Evolutionary conservation across 2,888 invertebrate genomes (phyloP).

Genomic region (Cheilosia vulpina): DNA sequence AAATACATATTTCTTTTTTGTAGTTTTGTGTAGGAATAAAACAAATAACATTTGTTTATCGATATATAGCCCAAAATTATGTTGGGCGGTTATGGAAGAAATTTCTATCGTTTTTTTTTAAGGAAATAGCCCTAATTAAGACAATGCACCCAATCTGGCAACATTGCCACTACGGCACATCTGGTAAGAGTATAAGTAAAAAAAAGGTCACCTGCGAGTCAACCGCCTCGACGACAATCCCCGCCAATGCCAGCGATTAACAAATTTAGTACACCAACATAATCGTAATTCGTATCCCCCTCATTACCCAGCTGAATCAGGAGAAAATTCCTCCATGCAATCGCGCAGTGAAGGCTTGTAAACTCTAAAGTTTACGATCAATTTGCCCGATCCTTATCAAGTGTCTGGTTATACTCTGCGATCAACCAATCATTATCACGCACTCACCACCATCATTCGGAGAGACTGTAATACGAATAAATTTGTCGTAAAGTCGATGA

Average conservation of each 20-base stretch:
- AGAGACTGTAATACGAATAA: constrained; percentile 27
- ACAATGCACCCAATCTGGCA: too few relatives aligned
- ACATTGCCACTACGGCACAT: too few relatives aligned
- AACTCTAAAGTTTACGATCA: constrained; percentile 52
- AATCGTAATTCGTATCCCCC: background rate
- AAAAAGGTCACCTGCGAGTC: too few relatives aligned
- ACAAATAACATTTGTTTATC: too few relatives aligned
- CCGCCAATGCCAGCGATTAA: background rate
- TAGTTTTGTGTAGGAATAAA: too few relatives aligned
- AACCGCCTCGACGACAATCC: background rate
- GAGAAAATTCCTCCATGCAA: constrained; percentile 23
- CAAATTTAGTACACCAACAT: background rate
- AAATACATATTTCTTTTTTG: too few relatives aligned
- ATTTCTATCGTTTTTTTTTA: too few relatives aligned
- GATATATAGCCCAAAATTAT: too few relatives aligned
- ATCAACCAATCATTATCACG: constrained; percentile 61
- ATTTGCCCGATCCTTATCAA: constrained; percentile 50
- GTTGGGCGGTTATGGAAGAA: too few relatives aligned
- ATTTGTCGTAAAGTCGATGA: constrained; percentile 54
- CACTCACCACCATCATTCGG: constrained; percentile 37
- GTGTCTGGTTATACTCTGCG: constrained; percentile 9
- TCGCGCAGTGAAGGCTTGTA: constrained; percentile 41
- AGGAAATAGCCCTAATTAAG: too few relatives aligned
- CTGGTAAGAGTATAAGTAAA: too few relatives aligned
- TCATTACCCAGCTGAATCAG: background rate